Evolutionary conservation across 1,140 invertebrate species (phyloP), one percentile per base, ranked within the genome.

Genomic region (Cotesia typhae): DNA sequence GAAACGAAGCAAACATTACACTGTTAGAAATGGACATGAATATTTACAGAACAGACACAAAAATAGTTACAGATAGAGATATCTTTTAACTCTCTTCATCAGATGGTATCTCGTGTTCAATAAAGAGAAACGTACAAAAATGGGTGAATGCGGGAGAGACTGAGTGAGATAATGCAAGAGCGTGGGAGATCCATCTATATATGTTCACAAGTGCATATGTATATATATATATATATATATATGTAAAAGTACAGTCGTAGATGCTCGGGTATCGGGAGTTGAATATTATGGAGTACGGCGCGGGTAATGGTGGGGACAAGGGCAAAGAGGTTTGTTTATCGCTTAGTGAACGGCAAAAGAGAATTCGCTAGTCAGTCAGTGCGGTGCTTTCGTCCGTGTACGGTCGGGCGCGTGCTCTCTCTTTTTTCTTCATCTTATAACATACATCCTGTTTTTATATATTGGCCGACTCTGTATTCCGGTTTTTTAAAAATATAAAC

Each of bases 241-340:
- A 41, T 47, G 10, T 47, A 6, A 2, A 47, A 47, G 28, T 28
- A 28, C 28, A 28, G 28, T 28, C 28, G 28, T 47, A 47, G 41
- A 47, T 47, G 41, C 6, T 47, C 10, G 41, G 41, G 38, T 7
- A 10, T 47, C 10, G 41, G 41, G 10, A 9, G 10, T 47, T 6
- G 5, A 47, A 10, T 7, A 28, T 28, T 28, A 28, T 47, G 2
- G 41, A 10, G 41, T 47, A 47, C 41, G 10, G 41, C 6, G 41
- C 41, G 41, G 41, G 77, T 75, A 64, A 67, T 55, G 78, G 72
- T 78, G 78, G 76, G 80, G 79, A 80, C 80, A 80, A 76, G 76
- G 78, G 75, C 67, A 82, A 80, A 64, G 69, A 71, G 69, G 84
- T 86, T 86, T 86, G 85, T 86, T 86, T 86, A 86, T 86, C 81